Base-by-base conservation (phyloP, 2,113 vertebrate genomes). In the Nothobranchius furzeri region DNA sequence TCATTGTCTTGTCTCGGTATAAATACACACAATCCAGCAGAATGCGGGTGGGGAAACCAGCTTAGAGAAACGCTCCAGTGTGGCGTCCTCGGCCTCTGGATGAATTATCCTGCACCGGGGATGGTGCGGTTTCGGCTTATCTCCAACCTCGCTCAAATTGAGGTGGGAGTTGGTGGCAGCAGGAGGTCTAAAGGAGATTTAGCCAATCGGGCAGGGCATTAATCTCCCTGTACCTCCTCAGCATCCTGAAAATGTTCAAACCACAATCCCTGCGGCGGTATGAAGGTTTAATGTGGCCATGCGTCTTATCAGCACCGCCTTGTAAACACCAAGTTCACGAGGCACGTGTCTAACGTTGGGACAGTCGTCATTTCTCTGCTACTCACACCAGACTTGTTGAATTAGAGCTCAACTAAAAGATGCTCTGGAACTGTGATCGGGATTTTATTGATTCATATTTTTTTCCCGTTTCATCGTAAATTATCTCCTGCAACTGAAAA, bases 111-210 rank as follows among this genome's bases (percentile, higher is more conserved):
- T 65, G 64, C 84, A 76, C 70, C 56, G 73, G 78, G 83, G 79
- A 89, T 46, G 6, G 49, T 13, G 46, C 78, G 11, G 40, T 66
- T 65, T 43, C 62, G 80, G 80, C 78, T 87, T 85, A 81, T 76
- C 80, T 84, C 79, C 75, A 80, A 36, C 77, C 76, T 61, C 69
- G 68, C 82, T 56, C 78, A 92, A 90, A 93, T 92, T 93, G 87
- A 91, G 82, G 77, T 84, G 90, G 91, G 92, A 93, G 84, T 83
- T 81, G 73, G 64, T 67, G 14, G 77, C 73, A 45, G 61, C 77
- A 78, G 78, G 81, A 20, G 82, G 84, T 84, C 88, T 91, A 87
- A 85, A 89, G 66, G 68, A 84, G 87, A 84, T 85, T 90, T 87
- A 70, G 78, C 67, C 64, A 36, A 37, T 72, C 45, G 58, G 80